Evolutionary conservation across 2,113 vertebrate genomes (phyloP).

Genomic region (Phylloscopus trochilus): DNA sequence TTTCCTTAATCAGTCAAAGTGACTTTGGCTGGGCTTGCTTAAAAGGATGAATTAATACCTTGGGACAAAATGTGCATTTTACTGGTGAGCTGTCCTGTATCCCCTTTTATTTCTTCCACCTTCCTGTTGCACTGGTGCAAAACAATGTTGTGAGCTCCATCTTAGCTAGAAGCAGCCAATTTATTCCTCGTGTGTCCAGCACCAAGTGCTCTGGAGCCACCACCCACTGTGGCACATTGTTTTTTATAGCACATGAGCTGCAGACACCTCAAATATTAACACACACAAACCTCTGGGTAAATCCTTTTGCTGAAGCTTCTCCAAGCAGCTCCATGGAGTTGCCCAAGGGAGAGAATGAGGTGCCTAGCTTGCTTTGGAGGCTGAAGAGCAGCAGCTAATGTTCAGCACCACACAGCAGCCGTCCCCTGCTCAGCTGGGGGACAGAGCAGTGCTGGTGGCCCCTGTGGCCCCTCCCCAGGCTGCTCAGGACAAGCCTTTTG

Average conservation of each 20-base stretch:
- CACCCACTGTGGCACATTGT: neutral
- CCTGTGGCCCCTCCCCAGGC: neutral
- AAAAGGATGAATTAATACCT: neutral
- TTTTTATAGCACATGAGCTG: neutral
- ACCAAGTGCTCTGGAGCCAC: neutral
- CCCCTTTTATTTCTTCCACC: neutral
- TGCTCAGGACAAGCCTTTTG: neutral
- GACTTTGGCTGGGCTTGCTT: neutral
- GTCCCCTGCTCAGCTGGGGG: neutral
- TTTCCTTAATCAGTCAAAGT: neutral
- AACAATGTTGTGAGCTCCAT: neutral
- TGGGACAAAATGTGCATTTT: neutral
- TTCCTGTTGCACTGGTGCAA: neutral
- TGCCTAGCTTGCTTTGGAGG: neutral
- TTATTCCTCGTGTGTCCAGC: rapidly evolving
- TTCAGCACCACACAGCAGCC: neutral
- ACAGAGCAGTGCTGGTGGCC: neutral
- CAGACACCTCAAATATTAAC: neutral
- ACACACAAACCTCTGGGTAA: neutral
- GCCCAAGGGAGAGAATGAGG: neutral
- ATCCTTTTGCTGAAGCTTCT: neutral
- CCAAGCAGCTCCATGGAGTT: neutral
- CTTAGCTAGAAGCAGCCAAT: neutral
- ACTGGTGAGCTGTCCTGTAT: neutral
- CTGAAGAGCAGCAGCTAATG: neutral